Conservation (phyloP, 2,797 vertebrate genomes). For the Muraenolepis orangiensis region DNA sequence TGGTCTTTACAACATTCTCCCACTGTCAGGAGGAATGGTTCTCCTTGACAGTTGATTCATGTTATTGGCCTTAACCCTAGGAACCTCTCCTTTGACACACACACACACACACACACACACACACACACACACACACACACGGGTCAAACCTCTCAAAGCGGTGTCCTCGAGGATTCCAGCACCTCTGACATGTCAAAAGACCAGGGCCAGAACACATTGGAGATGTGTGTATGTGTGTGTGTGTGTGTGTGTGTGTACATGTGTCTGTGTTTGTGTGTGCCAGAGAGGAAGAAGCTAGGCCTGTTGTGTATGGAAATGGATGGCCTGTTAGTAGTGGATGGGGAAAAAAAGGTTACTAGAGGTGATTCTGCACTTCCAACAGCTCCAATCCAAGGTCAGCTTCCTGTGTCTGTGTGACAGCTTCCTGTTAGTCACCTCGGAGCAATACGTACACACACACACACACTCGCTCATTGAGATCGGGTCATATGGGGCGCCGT, state of each 20-base stretch:
- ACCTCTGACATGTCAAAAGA: not conserved
- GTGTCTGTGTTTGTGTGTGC: not conserved
- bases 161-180: not conserved
- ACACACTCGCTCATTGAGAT: not conserved
- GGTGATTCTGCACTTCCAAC: conserved; percentile 27
- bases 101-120: not conserved
- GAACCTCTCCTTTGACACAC: not conserved
- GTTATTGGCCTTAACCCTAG: not conserved
- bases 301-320: too few relatives aligned
- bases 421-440: conserved; percentile 67
- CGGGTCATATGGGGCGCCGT: conserved; percentile 39
- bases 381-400: conserved; percentile 42
- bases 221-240: conserved; percentile 7
- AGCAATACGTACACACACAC: not conserved
- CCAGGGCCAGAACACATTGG: not conserved
- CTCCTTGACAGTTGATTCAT: not conserved
- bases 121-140: not conserved
- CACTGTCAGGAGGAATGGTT: not conserved
- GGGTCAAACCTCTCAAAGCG: not conserved
- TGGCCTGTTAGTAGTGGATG: not conserved
- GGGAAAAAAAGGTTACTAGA: not conserved
- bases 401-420: conserved; percentile 46
- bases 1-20: not conserved
- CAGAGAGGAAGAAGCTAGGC: not conserved
- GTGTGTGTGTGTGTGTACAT: conserved; percentile 3